Conservation (phyloP, 2,888 invertebrate species). For the Philopedon plagiatum region DNA sequence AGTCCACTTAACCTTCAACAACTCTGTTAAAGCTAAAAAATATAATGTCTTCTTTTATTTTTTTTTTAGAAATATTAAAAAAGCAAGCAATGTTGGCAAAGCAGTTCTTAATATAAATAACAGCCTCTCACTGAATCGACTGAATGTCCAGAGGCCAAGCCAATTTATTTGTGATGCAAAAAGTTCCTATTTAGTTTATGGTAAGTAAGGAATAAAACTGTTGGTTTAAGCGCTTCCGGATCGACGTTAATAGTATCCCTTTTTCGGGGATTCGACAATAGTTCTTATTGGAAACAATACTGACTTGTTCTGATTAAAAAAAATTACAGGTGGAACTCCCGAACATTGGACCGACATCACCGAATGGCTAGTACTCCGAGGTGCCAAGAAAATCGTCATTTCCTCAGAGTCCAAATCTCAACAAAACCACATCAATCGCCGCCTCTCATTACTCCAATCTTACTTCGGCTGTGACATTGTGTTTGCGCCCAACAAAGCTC, state of each 20-base stretch:
- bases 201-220: too few species aligned
- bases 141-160: constrained; percentile 62
- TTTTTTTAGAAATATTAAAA: constrained; percentile 59
- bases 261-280: too few species aligned
- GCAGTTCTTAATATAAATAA: constrained; percentile 63
- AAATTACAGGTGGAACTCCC: constrained; percentile 60
- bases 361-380: constrained; percentile 89
- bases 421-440: constrained; percentile 72
- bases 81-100: constrained; percentile 62
- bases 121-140: constrained; percentile 60
- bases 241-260: too few species aligned
- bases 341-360: constrained; percentile 71
- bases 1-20: too few species aligned
- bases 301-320: too few species aligned
- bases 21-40: too few species aligned
- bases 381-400: constrained; percentile 84
- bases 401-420: constrained; percentile 87
- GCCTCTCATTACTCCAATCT: constrained; percentile 61
- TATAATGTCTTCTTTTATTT: too few species aligned
- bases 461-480: constrained; percentile 63
- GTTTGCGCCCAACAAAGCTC: constrained; percentile 59
- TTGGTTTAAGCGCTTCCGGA: too few species aligned
- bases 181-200: constrained; percentile 64
- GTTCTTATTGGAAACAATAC: too few species aligned
- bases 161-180: constrained; percentile 65